Evolutionary conservation across 1,140 invertebrate genomes (phyloP).

Genomic region (Parapsyche elsis): DNA sequence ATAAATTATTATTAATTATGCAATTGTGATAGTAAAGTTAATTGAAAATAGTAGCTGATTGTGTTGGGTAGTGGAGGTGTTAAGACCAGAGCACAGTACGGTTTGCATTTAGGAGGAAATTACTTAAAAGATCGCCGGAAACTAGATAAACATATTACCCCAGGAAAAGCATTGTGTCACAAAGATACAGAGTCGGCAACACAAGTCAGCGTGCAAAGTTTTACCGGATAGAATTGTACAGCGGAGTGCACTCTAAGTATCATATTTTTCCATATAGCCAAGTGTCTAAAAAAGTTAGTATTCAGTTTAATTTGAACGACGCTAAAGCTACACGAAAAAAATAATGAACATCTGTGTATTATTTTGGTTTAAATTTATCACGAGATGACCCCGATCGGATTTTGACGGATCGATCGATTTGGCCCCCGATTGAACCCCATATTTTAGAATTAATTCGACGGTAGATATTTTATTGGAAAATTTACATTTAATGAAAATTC

Average conservation of each 20-base stretch:
- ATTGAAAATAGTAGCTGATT: no score
- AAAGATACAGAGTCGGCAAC: slow-evolving; percentile 10
- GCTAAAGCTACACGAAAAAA: no score
- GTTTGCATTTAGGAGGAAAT: slow-evolving; percentile 44
- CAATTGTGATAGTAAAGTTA: no score
- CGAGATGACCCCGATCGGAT: no score
- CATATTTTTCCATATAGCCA: no score
- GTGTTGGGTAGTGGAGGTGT: background rate
- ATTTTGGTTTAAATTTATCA: no score
- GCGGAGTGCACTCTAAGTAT: background rate
- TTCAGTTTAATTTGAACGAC: no score
- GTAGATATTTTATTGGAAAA: background rate
- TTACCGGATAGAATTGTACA: slow-evolving; percentile 13
- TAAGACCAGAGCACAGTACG: background rate
- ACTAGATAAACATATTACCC: slow-evolving; percentile 45
- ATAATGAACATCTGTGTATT: no score
- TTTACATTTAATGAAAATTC: slow-evolving; percentile 34
- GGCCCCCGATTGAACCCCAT: background rate
- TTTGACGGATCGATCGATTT: background rate
- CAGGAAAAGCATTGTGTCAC: slow-evolving; percentile 26
- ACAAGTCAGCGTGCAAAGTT: slow-evolving; percentile 9
- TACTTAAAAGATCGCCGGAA: slow-evolving; percentile 43
- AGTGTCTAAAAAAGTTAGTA: no score
- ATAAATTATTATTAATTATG: no score
- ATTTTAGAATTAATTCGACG: background rate